Base-by-base conservation (phyloP, 2,797 vertebrate genomes). In the Artibeus jamaicensis region DNA sequence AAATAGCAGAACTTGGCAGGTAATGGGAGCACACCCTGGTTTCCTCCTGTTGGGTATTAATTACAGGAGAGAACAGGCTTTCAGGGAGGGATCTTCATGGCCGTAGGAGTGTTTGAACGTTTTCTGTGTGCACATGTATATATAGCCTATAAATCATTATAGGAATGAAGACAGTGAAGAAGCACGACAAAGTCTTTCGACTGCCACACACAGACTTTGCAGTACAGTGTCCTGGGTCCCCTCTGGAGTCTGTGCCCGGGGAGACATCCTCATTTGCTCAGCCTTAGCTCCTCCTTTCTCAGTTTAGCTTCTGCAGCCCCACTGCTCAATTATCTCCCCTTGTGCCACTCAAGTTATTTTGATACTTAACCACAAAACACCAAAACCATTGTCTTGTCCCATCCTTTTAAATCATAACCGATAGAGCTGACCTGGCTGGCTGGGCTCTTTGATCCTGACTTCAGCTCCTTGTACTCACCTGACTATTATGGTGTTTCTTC, bases 1-100 rank as follows among this genome's bases (percentile, higher is more conserved):
- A 97, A 95, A 97, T 95, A 97, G 96, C 89, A 84, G 85, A 95
- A 96, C 87, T 97, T 97, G 97, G 95, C 96, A 95, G 96, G 96
- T 98, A 95, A 93, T 76, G 77, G 90, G 77, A 94, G 46, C 78
- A 46, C 5, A 71, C 84, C 57, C 88, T 44, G 89, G 68, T 89
- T 97, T 97, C 94, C 97, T 94, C 96, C 93, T 86, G 89, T 96
- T 97, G 88, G 48, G 89, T 96, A 95, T 94, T 97, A 97, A 98
- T 97, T 97, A 77, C 86, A 92, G 91, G 86, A 91, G 71, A 85
- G 74, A 97, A 84, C 95, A 97, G 85, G 79, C 94, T 97, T 95
- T 85, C 34, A 62, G 79, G 92, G 73, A 88, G 74, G 93, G 68
- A 59, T 92, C 93, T 93, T 94, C 44, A 62, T 88, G 92, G 76